Conservation (phyloP, 2,888 invertebrate genomes). For the Drosophila mayaguana region DNA sequence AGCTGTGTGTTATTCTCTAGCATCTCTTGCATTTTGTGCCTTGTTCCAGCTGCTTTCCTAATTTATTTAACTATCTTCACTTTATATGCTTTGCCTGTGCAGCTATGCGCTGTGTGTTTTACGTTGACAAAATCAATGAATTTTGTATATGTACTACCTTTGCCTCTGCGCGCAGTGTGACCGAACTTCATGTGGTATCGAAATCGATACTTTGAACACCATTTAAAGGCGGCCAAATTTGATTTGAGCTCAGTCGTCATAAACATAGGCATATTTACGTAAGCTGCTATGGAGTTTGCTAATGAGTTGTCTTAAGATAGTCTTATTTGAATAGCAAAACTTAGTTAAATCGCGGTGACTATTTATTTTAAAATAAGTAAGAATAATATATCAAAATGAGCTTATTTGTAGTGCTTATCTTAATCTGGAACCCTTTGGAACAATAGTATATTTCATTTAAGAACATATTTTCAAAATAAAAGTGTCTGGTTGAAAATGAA, state of each 20-base stretch:
- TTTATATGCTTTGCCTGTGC: constrained; percentile 54
- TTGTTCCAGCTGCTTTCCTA: constrained; percentile 47
- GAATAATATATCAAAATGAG: neutral
- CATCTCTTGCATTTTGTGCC: constrained; percentile 45
- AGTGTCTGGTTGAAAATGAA: neutral
- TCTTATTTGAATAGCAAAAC: neutral
- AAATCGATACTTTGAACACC: constrained; percentile 16
- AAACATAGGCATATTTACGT: neutral
- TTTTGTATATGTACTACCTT: constrained; percentile 80
- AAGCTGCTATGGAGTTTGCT: neutral
- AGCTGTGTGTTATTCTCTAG: constrained; percentile 16
- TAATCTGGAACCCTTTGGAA: too few species aligned
- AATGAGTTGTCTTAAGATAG: neutral
- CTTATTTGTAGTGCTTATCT: neutral
- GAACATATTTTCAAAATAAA: neutral
- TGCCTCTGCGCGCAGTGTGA: constrained; percentile 46
- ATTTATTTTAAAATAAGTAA: neutral
- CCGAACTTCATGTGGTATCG: constrained; percentile 16
- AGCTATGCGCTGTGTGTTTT: constrained; percentile 69
- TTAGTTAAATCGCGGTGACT: too few species aligned
- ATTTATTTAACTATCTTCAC: constrained; percentile 63
- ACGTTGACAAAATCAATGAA: constrained; percentile 83
- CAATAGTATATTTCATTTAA: too few species aligned
- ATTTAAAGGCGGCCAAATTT: constrained; percentile 17
- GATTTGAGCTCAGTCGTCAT: neutral